These are phyloP conservation scores for Planococcus citri DNA, from an alignment of 1,140 invertebrate species.

Conservation along the genomic window DNA sequence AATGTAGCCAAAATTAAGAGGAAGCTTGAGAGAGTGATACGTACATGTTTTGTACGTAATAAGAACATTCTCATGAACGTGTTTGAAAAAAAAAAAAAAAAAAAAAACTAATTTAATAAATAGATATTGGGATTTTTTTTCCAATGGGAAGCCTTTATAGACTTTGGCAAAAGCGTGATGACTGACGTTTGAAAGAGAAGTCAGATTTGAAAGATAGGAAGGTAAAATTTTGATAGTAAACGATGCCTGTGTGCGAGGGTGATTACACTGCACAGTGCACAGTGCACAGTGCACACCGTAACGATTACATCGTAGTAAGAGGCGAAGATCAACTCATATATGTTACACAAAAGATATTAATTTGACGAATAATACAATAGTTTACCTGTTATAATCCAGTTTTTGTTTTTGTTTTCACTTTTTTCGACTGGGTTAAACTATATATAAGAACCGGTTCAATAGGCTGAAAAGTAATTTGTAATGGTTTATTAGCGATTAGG, in stretches of 20 bases:
- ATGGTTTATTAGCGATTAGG: slow-evolving; percentile 20
- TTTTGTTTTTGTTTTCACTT: slow-evolving; percentile 20
- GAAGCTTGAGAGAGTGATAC: not conserved
- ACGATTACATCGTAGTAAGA: not conserved
- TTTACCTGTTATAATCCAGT: slow-evolving; percentile 19
- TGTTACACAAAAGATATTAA: slow-evolving; percentile 16
- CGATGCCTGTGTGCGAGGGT: not conserved
- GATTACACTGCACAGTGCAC: no score
- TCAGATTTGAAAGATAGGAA: not conserved
- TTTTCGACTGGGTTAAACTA: slow-evolving; percentile 16
- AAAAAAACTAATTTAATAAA: no score
- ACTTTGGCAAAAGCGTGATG: no score
- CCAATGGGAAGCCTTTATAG: no score
- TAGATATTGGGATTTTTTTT: not conserved
- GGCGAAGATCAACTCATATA: slow-evolving; percentile 5
- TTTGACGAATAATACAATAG: slow-evolving; percentile 20
- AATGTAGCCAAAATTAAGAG: not conserved
- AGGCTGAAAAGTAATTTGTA: slow-evolving; percentile 20
- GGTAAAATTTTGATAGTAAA: not conserved
- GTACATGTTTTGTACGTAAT: not conserved
- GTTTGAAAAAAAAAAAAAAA: no score
- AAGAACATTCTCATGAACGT: no score
- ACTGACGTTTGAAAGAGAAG: no score
- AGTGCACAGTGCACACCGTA: no score
- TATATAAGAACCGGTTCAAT: slow-evolving; percentile 16